A percentile compares a stretch with the other conserved stretches of the same genome.
These are phyloP conservation scores for Bicyclus anynana DNA, from an alignment of 1,140 invertebrate species.

Conservation along the genomic window DNA sequence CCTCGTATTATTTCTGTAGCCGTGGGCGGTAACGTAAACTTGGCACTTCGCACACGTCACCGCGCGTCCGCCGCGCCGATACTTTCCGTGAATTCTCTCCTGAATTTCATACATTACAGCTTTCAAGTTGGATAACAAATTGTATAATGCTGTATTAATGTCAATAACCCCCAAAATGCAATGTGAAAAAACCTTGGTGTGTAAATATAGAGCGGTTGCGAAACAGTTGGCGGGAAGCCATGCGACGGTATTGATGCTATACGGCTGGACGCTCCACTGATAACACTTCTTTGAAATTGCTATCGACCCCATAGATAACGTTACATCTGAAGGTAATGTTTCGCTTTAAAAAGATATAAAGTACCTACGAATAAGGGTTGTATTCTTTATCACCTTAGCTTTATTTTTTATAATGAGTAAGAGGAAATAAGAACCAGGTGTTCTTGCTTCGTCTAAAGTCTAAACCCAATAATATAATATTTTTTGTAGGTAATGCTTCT, in stretches of 20 bases:
- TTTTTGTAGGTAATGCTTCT: too few species aligned
- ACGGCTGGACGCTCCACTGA: slow-evolving; percentile 38
- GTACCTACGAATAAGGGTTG: too few species aligned
- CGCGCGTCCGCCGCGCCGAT: slow-evolving; percentile 22
- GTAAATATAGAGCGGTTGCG: slow-evolving; percentile 63
- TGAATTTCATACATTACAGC: slow-evolving; percentile 36
- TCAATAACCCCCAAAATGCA: slow-evolving; percentile 72
- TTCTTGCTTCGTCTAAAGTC: too few species aligned
- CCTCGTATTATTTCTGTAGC: slow-evolving; percentile 65
- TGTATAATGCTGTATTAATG: slow-evolving; percentile 57
- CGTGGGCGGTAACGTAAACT: slow-evolving; percentile 60
- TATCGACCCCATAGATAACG: slow-evolving; percentile 14
- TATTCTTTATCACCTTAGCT: too few species aligned
- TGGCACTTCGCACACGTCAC: slow-evolving; percentile 56
- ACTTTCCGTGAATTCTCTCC: slow-evolving; percentile 30
- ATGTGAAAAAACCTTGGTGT: slow-evolving; percentile 61
- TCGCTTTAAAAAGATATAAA: not conserved
- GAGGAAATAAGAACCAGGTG: too few species aligned
- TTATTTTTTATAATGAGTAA: too few species aligned
- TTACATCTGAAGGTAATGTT: slow-evolving; percentile 1
- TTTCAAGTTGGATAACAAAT: slow-evolving; percentile 49
- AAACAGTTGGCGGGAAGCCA: slow-evolving; percentile 66
- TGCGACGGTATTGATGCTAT: slow-evolving; percentile 24
- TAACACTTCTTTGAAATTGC: slow-evolving; percentile 35
- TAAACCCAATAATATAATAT: too few species aligned